phyloP scores from a whole-genome alignment of 2,888 invertebrate genomes.

The Phoenoteleia sp. region DNA sequence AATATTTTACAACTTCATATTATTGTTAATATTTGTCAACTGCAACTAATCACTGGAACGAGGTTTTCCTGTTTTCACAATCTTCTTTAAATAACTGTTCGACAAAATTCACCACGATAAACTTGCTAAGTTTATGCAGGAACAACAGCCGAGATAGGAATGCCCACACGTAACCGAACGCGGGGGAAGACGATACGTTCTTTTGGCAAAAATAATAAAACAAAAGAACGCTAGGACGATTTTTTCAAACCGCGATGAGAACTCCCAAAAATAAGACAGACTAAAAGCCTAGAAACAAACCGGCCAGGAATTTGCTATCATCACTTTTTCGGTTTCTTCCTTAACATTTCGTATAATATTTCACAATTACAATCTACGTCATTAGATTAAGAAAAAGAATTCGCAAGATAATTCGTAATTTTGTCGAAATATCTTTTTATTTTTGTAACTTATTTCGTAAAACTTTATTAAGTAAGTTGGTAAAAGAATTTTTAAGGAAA shows the following conservation, averaged over 20 bases:
- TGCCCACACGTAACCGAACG: constrained; percentile 68
- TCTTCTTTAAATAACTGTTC: neutral
- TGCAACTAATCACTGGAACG: too few species aligned
- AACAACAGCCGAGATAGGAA: constrained; percentile 74
- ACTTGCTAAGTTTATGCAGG: constrained; percentile 83
- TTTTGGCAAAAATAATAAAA: constrained; percentile 82
- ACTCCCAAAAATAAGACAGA: neutral
- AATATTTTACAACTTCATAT: too few species aligned
- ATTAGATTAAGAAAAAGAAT: too few species aligned
- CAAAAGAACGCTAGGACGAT: constrained; percentile 77
- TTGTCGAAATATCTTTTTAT: too few species aligned
- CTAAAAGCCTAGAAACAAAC: neutral
- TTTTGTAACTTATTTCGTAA: too few species aligned
- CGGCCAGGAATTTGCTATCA: constrained; percentile 69
- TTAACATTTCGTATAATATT: too few species aligned
- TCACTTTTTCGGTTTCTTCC: too few species aligned
- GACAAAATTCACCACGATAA: constrained; percentile 83
- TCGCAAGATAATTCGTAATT: too few species aligned
- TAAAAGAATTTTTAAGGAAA: too few species aligned
- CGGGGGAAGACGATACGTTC: constrained; percentile 70
- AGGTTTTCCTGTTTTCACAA: neutral
- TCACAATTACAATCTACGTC: too few species aligned
- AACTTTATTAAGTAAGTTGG: too few species aligned
- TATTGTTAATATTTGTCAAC: too few species aligned
- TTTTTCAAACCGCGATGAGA: neutral